These are phyloP conservation scores for Desmodus rotundus DNA, from an alignment of 2,113 vertebrate species.

Conservation along the genomic window DNA sequence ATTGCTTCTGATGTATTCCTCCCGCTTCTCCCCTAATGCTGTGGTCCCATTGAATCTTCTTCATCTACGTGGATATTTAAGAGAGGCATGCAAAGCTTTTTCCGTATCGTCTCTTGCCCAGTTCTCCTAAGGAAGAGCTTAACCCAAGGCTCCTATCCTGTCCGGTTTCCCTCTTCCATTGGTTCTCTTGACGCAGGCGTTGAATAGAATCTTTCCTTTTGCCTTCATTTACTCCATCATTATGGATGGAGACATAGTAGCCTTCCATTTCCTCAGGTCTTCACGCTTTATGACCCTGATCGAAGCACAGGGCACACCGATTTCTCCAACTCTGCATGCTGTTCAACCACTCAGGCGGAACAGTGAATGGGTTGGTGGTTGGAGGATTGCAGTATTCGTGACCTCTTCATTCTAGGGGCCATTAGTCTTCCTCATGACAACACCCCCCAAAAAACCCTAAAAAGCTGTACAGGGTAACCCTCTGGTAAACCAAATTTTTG, in stretches of 20 bases:
- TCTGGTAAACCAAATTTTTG: conserved; percentile 33
- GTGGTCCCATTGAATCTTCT: not conserved
- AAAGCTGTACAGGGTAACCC: not conserved
- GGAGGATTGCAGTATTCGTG: not conserved
- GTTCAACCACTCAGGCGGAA: not conserved
- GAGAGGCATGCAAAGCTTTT: not conserved
- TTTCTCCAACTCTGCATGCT: conserved; percentile 5
- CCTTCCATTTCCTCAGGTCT: conserved; percentile 37
- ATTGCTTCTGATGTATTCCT: not conserved
- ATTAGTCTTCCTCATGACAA: not conserved
- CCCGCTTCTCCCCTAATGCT: not conserved
- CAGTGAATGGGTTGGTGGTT: not conserved
- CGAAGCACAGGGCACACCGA: not conserved
- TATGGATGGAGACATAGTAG: conserved; percentile 2
- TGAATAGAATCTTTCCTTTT: not conserved
- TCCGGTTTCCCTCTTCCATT: not conserved
- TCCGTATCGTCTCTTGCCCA: not conserved
- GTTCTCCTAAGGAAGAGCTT: not conserved
- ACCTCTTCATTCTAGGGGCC: not conserved
- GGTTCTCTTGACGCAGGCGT: conserved; percentile 20
- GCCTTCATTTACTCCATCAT: conserved; percentile 42
- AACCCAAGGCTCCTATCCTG: not conserved
- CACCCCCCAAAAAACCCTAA: not conserved
- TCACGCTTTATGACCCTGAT: not conserved
- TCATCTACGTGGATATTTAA: not conserved